These are phyloP conservation scores for Nemurella pictetii DNA, from an alignment of 2,888 invertebrate species.

Conservation along the genomic window DNA sequence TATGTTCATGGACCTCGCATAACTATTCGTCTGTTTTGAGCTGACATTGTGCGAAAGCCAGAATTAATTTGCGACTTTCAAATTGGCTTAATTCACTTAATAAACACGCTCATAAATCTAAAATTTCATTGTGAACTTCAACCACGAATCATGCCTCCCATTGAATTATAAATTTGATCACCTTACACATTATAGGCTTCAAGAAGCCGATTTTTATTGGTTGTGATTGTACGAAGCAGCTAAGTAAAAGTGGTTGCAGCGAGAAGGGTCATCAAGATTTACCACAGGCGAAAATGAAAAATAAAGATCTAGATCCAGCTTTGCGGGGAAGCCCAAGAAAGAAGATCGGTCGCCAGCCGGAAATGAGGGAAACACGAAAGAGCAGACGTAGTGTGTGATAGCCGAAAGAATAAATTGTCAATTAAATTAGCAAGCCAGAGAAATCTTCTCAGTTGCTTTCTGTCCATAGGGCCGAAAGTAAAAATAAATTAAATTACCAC, in stretches of 20 bases:
- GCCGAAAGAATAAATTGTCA: conserved; percentile 8
- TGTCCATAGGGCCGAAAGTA: not conserved
- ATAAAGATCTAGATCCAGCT: not conserved
- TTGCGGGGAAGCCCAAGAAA: not conserved
- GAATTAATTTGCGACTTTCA: not conserved
- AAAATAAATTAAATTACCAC: not conserved
- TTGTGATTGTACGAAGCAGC: not conserved
- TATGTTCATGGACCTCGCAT: not conserved
- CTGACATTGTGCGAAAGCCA: not conserved
- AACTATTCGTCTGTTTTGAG: not conserved
- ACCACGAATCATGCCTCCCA: not conserved
- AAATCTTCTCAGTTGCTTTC: not conserved
- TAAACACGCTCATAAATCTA: not conserved
- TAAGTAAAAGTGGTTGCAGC: not conserved
- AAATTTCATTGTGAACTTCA: not conserved
- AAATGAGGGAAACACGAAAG: conserved; percentile 11
- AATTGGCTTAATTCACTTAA: not conserved
- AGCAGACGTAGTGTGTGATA: not conserved
- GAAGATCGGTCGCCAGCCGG: not conserved
- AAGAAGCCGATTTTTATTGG: not conserved
- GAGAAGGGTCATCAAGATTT: not conserved
- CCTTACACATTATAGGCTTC: not conserved
- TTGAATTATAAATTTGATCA: not conserved
- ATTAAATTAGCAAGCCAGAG: conserved; percentile 24
- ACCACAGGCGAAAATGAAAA: not conserved